Conservation (phyloP, 2,797 vertebrate species). For the Chaetophractus vellerosus region DNA sequence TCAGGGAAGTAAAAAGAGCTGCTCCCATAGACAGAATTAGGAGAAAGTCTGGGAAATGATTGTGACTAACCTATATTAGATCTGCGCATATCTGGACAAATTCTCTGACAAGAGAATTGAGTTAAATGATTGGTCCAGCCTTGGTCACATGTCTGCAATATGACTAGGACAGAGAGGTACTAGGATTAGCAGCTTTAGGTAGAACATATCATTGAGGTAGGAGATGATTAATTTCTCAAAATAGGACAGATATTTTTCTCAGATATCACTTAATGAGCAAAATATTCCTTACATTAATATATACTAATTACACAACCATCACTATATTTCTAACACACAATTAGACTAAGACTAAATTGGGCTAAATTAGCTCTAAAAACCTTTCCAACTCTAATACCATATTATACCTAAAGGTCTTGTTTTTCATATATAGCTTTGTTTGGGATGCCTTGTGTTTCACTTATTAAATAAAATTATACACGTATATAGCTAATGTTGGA, state of each 20-base stretch:
- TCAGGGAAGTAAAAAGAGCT: neutral
- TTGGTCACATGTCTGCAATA: neutral
- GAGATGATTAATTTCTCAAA: neutral
- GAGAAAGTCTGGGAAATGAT: neutral
- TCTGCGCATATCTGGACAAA: neutral
- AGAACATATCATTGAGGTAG: neutral
- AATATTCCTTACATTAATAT: neutral
- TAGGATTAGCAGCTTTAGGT: neutral
- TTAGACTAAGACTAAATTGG: neutral
- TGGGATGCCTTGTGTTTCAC: neutral
- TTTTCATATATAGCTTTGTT: neutral
- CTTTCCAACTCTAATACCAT: neutral
- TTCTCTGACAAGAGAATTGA: neutral
- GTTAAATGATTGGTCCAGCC: neutral
- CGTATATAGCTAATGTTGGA: neutral
- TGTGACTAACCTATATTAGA: neutral
- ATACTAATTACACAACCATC: neutral
- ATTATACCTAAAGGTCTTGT: neutral
- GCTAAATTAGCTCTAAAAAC: conserved; percentile 9
- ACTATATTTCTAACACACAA: neutral
- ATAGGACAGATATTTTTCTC: neutral
- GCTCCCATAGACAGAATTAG: accelerated
- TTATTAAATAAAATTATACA: conserved; percentile 31
- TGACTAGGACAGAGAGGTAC: neutral
- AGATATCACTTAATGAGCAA: neutral